Evolutionary conservation across 2,113 vertebrate species (phyloP).

Genomic region (Regulus satrapa): DNA sequence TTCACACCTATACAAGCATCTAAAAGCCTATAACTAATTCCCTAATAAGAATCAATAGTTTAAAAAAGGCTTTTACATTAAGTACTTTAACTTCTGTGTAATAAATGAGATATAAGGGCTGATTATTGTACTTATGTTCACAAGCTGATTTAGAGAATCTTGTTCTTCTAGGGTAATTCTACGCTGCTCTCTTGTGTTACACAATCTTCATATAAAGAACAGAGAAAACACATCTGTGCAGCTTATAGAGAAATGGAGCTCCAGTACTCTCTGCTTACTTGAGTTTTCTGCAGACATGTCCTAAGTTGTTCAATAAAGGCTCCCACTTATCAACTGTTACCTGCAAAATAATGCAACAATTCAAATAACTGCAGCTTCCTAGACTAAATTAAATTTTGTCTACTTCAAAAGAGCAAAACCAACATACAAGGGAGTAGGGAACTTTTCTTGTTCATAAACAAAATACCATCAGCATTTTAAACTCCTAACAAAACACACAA

Average conservation of each 20-base stretch:
- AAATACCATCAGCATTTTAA: neutral
- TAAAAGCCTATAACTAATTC: neutral
- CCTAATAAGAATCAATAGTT: neutral
- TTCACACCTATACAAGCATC: neutral
- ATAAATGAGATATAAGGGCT: neutral
- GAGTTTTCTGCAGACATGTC: constrained; percentile 95
- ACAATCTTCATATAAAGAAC: neutral
- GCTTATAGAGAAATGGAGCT: neutral
- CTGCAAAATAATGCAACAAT: constrained; percentile 72
- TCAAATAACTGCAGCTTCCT: neutral
- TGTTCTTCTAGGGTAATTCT: neutral
- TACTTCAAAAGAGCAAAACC: neutral
- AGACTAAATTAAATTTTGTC: neutral
- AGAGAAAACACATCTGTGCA: neutral
- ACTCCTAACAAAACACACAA: neutral
- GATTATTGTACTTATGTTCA: neutral
- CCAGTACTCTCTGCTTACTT: constrained; percentile 81
- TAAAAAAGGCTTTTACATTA: neutral
- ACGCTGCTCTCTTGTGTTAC: neutral
- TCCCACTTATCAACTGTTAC: constrained; percentile 99
- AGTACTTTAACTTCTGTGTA: neutral
- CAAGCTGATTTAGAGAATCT: neutral
- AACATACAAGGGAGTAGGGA: neutral
- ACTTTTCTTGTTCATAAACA: neutral
- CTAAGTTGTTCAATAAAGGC: constrained; percentile 94